Conservation (phyloP, 2,797 vertebrate species). For the Monodelphis domestica region DNA sequence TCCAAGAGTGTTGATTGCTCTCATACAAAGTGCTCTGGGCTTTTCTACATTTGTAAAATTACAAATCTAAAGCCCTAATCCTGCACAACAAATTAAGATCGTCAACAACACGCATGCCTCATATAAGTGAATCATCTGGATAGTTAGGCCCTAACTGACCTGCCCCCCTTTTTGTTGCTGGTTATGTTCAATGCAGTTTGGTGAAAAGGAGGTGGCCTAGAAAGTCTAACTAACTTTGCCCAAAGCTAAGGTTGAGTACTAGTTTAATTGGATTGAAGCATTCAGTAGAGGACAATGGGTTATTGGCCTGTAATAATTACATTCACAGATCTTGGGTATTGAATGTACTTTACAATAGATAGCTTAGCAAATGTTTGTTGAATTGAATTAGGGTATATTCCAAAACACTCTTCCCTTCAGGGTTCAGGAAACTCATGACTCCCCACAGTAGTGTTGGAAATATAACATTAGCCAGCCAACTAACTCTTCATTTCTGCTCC, state of each 20-base stretch:
- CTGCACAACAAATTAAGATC: neutral
- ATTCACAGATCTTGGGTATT: constrained; percentile 17
- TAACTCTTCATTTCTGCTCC: neutral
- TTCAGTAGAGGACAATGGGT: constrained; percentile 11
- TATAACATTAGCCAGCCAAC: neutral
- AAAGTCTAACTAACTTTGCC: constrained; percentile 30
- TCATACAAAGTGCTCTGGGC: neutral
- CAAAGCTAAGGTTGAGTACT: constrained; percentile 39
- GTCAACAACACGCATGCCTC: neutral
- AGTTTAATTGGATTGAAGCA: neutral
- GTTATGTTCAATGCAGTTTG: neutral
- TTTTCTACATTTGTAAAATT: neutral
- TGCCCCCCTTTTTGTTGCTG: neutral
- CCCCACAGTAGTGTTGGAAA: neutral
- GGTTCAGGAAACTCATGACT: neutral
- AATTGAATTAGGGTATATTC: constrained; percentile 16
- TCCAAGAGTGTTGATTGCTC: neutral
- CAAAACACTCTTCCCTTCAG: constrained; percentile 1
- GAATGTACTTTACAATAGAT: constrained; percentile 1
- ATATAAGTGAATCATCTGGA: neutral
- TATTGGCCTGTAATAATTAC: constrained; percentile 4
- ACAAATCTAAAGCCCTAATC: neutral
- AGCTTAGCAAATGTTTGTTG: constrained; percentile 22
- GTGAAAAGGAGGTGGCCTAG: neutral
- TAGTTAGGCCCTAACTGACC: neutral